Evolutionary conservation across 2,113 vertebrate genomes (phyloP).

Genomic region (Callipepla californica): DNA sequence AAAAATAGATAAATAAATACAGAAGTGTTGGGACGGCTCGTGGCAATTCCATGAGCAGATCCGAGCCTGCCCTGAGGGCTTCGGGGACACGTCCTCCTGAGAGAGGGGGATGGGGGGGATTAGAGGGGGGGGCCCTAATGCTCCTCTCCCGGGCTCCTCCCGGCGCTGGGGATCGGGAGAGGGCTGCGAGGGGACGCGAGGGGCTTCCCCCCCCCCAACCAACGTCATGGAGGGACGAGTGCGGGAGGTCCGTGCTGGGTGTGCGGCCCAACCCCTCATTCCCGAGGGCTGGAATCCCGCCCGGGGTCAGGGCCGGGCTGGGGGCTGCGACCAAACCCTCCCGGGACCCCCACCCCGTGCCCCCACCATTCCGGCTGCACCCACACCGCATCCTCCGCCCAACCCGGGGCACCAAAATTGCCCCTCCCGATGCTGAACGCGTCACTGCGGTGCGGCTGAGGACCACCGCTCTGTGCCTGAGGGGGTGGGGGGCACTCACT

Average conservation of each 20-base stretch:
- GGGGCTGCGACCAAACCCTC: slow-evolving; percentile 24
- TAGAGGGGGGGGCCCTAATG: no score
- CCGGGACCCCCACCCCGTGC: no score
- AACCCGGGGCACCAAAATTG: not conserved
- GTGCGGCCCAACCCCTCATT: slow-evolving; percentile 27
- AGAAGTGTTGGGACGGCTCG: not conserved
- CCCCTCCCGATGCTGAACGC: not conserved
- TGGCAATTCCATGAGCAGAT: not conserved
- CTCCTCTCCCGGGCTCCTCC: not conserved
- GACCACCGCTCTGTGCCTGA: not conserved
- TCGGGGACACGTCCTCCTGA: not conserved
- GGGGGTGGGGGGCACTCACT: rapidly evolving
- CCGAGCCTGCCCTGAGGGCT: not conserved
- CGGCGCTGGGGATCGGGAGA: not conserved
- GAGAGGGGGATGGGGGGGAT: not conserved
- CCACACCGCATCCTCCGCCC: not conserved
- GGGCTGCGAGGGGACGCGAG: not conserved
- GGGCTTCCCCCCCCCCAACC: not conserved
- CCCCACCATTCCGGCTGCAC: not conserved
- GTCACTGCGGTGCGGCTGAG: no score
- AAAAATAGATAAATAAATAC: not conserved
- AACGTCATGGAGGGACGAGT: not conserved
- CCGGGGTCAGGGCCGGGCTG: not conserved
- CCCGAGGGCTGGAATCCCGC: not conserved
- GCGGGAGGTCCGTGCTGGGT: not conserved